These are phyloP conservation scores for Stegana nigrithorax DNA, from an alignment of 2,888 invertebrate genomes.

Conservation along the genomic window DNA sequence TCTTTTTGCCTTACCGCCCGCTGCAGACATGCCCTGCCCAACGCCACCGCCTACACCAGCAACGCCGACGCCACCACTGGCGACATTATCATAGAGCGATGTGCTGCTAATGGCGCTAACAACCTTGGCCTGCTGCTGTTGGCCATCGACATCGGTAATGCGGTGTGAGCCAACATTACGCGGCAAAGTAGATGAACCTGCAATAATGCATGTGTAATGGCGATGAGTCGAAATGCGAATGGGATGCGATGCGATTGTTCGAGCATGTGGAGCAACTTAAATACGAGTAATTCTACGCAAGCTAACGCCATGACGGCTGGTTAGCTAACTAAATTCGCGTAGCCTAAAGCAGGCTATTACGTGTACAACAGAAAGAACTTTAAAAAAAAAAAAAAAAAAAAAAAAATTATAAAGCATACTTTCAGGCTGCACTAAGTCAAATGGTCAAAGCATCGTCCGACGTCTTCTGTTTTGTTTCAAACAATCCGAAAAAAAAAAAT, in stretches of 20 bases:
- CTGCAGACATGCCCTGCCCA: neutral
- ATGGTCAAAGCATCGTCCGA: too few species aligned
- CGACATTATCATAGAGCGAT: constrained; percentile 88
- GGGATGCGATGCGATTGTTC: constrained; percentile 32
- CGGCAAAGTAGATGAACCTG: constrained; percentile 87
- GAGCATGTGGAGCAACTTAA: too few species aligned
- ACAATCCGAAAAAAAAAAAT: too few species aligned
- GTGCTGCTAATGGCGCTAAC: constrained; percentile 89
- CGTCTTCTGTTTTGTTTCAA: too few species aligned
- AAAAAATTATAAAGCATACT: constrained; percentile 9
- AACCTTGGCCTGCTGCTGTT: constrained; percentile 75
- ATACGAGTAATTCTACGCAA: too few species aligned
- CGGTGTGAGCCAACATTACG: constrained; percentile 69
- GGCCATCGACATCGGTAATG: constrained; percentile 60
- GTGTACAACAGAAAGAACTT: neutral
- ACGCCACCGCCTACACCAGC: constrained; percentile 42
- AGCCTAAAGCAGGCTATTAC: too few species aligned
- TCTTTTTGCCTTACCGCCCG: neutral
- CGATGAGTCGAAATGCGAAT: constrained; percentile 19
- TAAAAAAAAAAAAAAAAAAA: constrained; percentile 1
- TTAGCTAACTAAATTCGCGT: too few species aligned
- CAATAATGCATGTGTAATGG: constrained; percentile 40
- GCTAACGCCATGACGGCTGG: too few species aligned
- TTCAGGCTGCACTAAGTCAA: neutral
- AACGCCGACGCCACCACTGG: constrained; percentile 57